Evolutionary conservation across 2,888 invertebrate species (phyloP), one percentile per base, ranked within the genome.

Genomic region (Thereva nobilitata): DNA sequence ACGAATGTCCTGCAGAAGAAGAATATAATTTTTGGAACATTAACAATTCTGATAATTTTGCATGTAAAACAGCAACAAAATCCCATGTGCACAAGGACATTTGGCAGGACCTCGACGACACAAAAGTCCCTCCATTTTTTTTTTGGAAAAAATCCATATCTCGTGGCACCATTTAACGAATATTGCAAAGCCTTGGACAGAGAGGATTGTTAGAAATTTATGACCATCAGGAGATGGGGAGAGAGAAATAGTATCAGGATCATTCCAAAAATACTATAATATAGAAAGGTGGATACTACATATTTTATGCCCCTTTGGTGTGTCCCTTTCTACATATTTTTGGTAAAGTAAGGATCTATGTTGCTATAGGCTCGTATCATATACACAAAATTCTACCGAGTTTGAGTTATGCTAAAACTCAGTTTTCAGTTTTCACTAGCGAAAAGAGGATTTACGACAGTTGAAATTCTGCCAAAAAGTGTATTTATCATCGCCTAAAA

Each of bases 381-480:
- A 23, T 23, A 23, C 23, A 23, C 23, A 23, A 23, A 23, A 23
- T 23, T 23, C 23, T 23, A 23, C 23, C 23, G 23, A 23, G 49
- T 47, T 10, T 7, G 6, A 38, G 2, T 8, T n/a, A 35, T 10
- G 8, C 50, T 40, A 50, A 42, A 40, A 50, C 49, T 23, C 10
- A 10, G 49, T 40, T 61, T 50, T 23, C 10, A 10, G 49, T 40
- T 61, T 50, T 61, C 40, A 34, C 23, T 23, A 23, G 23, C 23
- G 50, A 10, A 3, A 38, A 23, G 12, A 40, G 41, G 50, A 50
- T 40, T 61, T 61, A 61, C 50, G 4, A 49, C 50, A 8, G 49
- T 40, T 61, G 61, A 61, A 61, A 41, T 40, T 49, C 40, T 61
- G 61, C 61, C 61, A 61, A 61, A 61, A 61, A 49, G 40, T 61